Evolutionary conservation across 2,113 vertebrate genomes (phyloP), one percentile per base, ranked within the genome.

Genomic region (Chinchilla lanigera): DNA sequence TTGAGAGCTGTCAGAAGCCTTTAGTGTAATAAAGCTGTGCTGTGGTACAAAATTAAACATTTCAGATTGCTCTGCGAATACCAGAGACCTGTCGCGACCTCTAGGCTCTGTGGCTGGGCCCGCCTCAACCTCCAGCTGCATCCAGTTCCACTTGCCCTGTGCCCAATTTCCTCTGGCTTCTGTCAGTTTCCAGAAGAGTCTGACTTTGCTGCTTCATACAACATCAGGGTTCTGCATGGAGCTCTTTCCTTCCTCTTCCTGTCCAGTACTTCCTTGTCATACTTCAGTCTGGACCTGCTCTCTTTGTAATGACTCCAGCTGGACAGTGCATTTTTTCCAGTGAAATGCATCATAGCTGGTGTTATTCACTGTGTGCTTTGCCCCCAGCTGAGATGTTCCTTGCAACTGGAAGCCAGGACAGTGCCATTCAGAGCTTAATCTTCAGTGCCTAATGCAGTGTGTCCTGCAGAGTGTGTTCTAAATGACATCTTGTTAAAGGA

Each of bases 271-370:
- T 22, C 5, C 26, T 58, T 38, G 50, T 41, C 19, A 0, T 7
- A 0, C 28, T 83, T 91, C 41, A 3, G 17, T 7, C 77, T 61
- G 38, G 47, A 60, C 2, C n/a, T 1, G 9, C 26, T 80, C 2
- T 50, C 41, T 84, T 69, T 63, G 17, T 9, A 19, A 26, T 22
- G 11, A 30, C n/a, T 50, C 30, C 28, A 4, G 0, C 12, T 0
- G 0, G 0, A 13, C 24, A 33, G 9, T 35, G 3, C 7, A 1
- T 24, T 26, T 47, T 26, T n/a, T 56, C 80, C 5, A 16, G 11
- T 1, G 4, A 8, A 44, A 20, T 0, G 0, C 0, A 0, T 67
- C 54, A 41, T 38, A 4, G 38, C 75, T 17, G 65, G 14, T 28
- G 60, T 47, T n/a, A 2, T 50, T 52, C 47, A 1, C 0, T n/a